Evolutionary conservation across 2,888 invertebrate genomes (phyloP), one percentile per base, ranked within the genome.

Genomic region (Dysmachus trigonus): DNA sequence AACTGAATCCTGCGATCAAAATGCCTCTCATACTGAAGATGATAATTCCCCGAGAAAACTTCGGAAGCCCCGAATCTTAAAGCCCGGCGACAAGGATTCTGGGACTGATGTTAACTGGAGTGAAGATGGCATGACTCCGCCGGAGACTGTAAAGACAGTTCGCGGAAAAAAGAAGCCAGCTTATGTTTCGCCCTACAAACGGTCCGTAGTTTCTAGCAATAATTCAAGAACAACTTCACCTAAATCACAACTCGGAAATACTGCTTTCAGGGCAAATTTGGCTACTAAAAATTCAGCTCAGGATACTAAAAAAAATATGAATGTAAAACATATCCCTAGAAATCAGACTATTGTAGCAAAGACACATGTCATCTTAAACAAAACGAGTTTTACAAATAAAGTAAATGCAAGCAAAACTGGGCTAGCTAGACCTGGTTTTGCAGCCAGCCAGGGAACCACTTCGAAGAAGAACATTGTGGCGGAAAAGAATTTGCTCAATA

Each of bases 151-250:
- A 0, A 92, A 91, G 86, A 88, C 89, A 4, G 89, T 92, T 33
- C 90, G 91, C 27, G 92, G 92, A 0, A 93, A 94, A 0, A 95
- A 95, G 89, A 92, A 92, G 86, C 94, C 95, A 0, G 92, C 95
- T 62, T 96, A 96, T 90, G 92, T 94, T 18, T 94, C 95, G 13
- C 94, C 94, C 10, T 94, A 94, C 89, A 91, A 93, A 88, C 90
- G 93, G 83, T 92, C 89, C 87, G 90, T 91, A 0, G 89, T 92
- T 0, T 76, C 85, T 7, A 92, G 92, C 86, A 93, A 86, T 53
- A 88, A 90, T 7, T 92, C 92, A 85, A 94, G 93, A 88, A 91
- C 91, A 88, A 89, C 90, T 89, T 18, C 89, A 86, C 71, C 88
- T 84, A 89, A 87, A 77, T 62, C 84, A 2, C 88, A 87, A 86